These are phyloP conservation scores for Gobius niger DNA, from an alignment of 2,113 vertebrate genomes.

Conservation along the genomic window DNA sequence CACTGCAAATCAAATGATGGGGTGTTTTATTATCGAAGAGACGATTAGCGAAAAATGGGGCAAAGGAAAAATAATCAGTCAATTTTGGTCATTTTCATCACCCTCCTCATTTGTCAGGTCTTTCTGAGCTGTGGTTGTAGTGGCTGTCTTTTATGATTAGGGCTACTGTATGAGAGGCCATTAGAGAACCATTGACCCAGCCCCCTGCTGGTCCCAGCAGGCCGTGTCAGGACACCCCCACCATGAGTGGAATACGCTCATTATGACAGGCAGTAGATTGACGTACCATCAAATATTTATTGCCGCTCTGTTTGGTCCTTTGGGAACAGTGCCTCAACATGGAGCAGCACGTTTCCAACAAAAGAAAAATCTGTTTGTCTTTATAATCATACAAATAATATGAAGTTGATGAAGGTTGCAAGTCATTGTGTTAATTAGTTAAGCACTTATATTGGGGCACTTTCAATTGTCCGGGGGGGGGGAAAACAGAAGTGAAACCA, in stretches of 20 bases:
- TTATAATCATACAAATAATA: background rate
- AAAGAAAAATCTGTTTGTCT: constrained; percentile 26
- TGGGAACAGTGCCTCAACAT: constrained; percentile 30
- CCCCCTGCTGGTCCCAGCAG: constrained; percentile 57
- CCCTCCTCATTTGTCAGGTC: constrained; percentile 15
- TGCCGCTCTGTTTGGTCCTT: constrained; percentile 30
- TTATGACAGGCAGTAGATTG: constrained; percentile 41
- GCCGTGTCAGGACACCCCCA: constrained; percentile 37
- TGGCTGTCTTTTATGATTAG: constrained; percentile 57
- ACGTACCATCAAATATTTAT: constrained; percentile 60
- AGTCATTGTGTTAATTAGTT: background rate
- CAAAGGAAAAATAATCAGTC: background rate
- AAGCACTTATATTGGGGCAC: background rate
- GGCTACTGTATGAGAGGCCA: constrained; percentile 48
- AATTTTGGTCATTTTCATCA: background rate
- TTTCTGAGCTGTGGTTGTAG: constrained; percentile 41
- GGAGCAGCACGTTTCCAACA: constrained; percentile 21
- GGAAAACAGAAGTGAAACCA: constrained; percentile 7
- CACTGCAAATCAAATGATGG: too few species aligned
- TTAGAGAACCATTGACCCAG: constrained; percentile 66
- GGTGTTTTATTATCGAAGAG: too few species aligned
- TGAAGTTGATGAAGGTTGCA: background rate
- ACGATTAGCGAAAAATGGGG: too few species aligned
- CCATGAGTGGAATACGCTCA: constrained; percentile 26
- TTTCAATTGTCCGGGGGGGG: background rate